phyloP scores from a whole-genome alignment of 2,113 vertebrate genomes.

The Pelecanus crispus region DNA sequence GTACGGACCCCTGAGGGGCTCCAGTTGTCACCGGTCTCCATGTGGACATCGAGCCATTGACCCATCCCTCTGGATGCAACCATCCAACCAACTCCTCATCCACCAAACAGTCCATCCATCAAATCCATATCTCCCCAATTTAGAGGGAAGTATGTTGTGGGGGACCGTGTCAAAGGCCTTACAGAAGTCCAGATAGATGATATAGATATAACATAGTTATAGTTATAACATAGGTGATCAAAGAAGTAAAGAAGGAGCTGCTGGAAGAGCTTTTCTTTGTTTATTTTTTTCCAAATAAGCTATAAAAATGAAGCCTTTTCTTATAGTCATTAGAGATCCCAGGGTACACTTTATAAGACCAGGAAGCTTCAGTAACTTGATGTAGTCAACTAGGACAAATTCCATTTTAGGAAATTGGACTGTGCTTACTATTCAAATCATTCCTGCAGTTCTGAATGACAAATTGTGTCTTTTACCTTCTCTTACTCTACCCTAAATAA shows the following conservation, averaged over 20 bases:
- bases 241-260: background rate
- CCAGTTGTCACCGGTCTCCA: background rate
- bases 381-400: background rate
- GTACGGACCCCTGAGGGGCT: background rate
- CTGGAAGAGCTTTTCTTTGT: background rate
- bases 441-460: background rate
- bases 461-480: background rate
- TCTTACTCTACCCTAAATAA: background rate
- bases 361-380: background rate
- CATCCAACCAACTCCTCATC: background rate
- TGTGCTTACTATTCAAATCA: background rate
- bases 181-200: background rate
- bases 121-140: background rate
- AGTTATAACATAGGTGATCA: background rate
- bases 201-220: background rate
- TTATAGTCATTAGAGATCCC: background rate
- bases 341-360: background rate
- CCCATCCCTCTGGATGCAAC: background rate
- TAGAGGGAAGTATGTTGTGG: background rate
- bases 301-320: background rate
- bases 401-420: background rate
- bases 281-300: background rate
- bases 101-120: background rate
- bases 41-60: background rate
- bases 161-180: background rate